These are phyloP conservation scores for Elgonia sp. DNA, from an alignment of 2,888 invertebrate genomes.

Conservation along the genomic window DNA sequence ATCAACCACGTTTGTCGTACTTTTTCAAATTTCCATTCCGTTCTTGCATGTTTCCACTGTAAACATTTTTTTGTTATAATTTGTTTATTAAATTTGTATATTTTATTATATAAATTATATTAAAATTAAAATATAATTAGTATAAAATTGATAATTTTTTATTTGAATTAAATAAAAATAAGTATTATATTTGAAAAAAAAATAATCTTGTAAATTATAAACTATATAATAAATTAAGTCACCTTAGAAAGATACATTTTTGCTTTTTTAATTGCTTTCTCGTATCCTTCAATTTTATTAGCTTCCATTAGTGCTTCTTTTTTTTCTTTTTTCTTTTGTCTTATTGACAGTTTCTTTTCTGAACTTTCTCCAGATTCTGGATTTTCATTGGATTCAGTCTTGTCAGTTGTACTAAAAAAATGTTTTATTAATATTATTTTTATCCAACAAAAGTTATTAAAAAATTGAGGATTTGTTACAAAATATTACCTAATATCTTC, in stretches of 20 bases:
- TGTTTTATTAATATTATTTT: too few relatives aligned
- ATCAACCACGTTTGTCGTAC: conserved; percentile 92
- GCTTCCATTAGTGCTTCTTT: conserved; percentile 9
- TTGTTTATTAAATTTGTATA: too few relatives aligned
- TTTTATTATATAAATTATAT: too few relatives aligned
- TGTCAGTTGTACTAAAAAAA: too few relatives aligned
- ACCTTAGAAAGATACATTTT: conserved; percentile 89
- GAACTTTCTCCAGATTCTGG: conserved; percentile 7
- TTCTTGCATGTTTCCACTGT: conserved; percentile 91
- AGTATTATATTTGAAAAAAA: not conserved
- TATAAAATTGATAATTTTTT: not conserved
- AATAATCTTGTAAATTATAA: not conserved
- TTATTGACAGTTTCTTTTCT: conserved; percentile 29
- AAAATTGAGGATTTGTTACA: too few relatives aligned
- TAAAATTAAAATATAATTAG: too few relatives aligned
- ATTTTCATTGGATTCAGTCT: not conserved
- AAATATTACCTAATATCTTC: too few relatives aligned
- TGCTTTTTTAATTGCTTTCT: conserved; percentile 89
- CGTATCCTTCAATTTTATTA: conserved; percentile 85
- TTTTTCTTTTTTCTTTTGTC: conserved; percentile 38
- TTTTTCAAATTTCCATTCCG: conserved; percentile 94
- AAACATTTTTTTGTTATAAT: conserved; percentile 47
- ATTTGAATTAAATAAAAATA: not conserved
- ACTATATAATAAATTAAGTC: conserved; percentile 21
- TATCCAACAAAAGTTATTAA: too few relatives aligned